phyloP scores from a whole-genome alignment of 1,140 invertebrate species.

The Stratiolaelaps scimitus region DNA sequence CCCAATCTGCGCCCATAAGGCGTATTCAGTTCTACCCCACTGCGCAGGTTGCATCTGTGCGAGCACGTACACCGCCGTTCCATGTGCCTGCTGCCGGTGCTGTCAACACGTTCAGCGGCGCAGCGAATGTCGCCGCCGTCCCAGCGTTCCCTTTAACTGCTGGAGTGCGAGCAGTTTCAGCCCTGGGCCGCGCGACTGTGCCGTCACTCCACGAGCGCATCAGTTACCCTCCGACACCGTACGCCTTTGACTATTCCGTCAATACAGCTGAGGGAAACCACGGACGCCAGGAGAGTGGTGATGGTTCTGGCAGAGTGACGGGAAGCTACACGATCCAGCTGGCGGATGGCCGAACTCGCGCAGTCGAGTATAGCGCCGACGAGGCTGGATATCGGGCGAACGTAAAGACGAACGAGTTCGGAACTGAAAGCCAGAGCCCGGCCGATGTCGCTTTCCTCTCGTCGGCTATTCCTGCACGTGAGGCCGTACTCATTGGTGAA shows the following conservation, averaged over 20 bases:
- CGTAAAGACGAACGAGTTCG: conserved; percentile 33
- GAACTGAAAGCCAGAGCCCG: conserved; percentile 31
- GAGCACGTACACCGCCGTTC: too few species aligned
- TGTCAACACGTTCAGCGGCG: too few species aligned
- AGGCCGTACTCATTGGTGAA: background rate
- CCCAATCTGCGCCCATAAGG: too few species aligned
- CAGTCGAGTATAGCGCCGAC: conserved; percentile 32
- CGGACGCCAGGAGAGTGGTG: conserved; percentile 24
- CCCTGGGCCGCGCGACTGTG: too few species aligned
- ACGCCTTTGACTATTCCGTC: conserved; percentile 29
- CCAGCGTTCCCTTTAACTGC: too few species aligned
- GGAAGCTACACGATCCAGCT: conserved; percentile 31
- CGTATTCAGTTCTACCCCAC: too few species aligned
- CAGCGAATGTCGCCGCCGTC: too few species aligned
- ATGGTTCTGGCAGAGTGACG: conserved; percentile 30
- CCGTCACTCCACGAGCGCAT: conserved; percentile 1
- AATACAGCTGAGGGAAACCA: conserved; percentile 30
- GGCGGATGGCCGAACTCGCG: conserved; percentile 30
- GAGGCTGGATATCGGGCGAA: conserved; percentile 31
- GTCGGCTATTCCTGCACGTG: conserved; percentile 6
- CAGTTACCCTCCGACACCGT: conserved; percentile 27
- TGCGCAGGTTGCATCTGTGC: too few species aligned
- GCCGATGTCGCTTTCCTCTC: conserved; percentile 31
- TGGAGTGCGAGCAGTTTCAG: too few species aligned
- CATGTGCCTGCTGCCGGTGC: too few species aligned